Percentiles rank a stretch among this genome's conserved stretches.
phyloP scores from a whole-genome alignment of 2,113 vertebrate genomes.

The Indri indri region DNA sequence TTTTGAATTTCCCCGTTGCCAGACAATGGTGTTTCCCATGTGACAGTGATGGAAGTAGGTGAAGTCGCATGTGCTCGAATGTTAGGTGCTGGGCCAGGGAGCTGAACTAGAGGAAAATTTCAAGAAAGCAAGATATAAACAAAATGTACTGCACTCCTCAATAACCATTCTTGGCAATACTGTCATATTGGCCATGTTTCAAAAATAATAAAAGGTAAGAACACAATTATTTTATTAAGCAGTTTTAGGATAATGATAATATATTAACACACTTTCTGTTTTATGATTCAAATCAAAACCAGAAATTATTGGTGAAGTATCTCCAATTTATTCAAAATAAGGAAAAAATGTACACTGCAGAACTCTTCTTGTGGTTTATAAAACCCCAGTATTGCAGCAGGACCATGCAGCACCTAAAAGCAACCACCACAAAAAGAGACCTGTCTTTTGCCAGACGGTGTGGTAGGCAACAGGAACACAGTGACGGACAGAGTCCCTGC shows the following conservation, averaged over 20 bases:
- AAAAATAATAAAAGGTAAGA: neutral
- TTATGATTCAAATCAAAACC: neutral
- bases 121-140: neutral
- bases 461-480: neutral
- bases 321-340: conserved; percentile 25
- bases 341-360: neutral
- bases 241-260: conserved; percentile 5
- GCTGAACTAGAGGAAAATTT: conserved; percentile 89
- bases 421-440: neutral
- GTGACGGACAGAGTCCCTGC: neutral
- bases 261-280: neutral
- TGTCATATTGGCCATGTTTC: neutral
- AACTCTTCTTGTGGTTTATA: neutral
- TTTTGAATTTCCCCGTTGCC: conserved; percentile 96
- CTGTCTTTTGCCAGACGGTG: neutral
- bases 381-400: neutral
- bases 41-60: conserved; percentile 89
- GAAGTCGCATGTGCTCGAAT: conserved; percentile 88
- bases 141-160: neutral
- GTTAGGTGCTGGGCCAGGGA: conserved; percentile 96
- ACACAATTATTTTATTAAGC: neutral
- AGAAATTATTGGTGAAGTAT: conserved; percentile 5
- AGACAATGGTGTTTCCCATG: conserved; percentile 93
- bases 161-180: neutral
- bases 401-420: neutral